These are phyloP conservation scores for Hetaerina titia DNA, from an alignment of 2,888 invertebrate genomes.

Conservation along the genomic window DNA sequence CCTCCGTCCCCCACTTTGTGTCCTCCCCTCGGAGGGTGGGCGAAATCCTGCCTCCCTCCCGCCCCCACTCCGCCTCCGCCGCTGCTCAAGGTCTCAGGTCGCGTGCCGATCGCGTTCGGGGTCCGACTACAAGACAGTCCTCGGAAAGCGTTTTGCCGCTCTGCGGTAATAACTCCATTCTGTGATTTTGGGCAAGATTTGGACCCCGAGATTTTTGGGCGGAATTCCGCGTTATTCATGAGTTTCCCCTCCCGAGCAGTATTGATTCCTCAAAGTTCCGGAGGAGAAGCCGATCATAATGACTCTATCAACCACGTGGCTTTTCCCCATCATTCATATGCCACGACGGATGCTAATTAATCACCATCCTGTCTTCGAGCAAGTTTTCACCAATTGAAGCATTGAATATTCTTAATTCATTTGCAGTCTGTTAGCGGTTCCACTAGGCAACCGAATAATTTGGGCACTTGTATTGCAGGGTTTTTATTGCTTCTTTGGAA, in stretches of 20 bases:
- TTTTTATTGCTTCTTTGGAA: background rate
- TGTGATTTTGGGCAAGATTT: constrained; percentile 13
- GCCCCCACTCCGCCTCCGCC: background rate
- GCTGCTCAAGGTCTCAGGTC: constrained; percentile 60
- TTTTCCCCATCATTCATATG: background rate
- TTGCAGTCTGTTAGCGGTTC: background rate
- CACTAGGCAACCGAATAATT: background rate
- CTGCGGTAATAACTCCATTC: constrained; percentile 50
- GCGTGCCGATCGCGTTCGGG: constrained; percentile 54
- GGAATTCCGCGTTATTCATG: background rate
- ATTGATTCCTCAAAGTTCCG: background rate
- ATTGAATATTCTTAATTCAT: background rate
- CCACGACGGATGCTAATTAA: background rate
- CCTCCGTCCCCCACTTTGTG: background rate
- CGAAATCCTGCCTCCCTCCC: background rate
- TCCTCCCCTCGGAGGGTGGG: background rate
- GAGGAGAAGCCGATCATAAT: background rate
- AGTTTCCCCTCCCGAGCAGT: background rate
- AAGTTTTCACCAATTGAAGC: background rate
- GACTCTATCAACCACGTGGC: background rate
- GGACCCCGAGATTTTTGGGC: background rate
- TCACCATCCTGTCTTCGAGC: background rate
- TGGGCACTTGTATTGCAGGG: background rate
- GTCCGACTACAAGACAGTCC: background rate
- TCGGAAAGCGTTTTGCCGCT: constrained; percentile 43